Percentiles rank a stretch among this genome's conserved stretches.
These are phyloP conservation scores for Cherax destructor DNA, from an alignment of 1,140 invertebrate genomes.

Conservation along the genomic window DNA sequence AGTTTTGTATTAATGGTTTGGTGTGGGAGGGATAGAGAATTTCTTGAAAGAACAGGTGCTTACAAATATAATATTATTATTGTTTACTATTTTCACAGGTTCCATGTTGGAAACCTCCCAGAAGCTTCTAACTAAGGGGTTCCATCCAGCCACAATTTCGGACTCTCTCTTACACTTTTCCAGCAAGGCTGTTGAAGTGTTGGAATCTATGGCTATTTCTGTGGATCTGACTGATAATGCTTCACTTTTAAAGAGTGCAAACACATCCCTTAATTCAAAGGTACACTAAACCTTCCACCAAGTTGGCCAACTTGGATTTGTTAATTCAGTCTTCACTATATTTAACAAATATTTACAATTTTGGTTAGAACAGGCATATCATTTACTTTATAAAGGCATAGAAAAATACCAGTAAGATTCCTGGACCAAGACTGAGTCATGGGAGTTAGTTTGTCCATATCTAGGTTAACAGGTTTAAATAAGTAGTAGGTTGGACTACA, in stretches of 20 bases:
- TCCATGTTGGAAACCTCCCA: conserved; percentile 95
- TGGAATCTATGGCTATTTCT: conserved; percentile 89
- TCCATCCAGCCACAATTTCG: conserved; percentile 98
- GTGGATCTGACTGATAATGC: conserved; percentile 92
- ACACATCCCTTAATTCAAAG: conserved; percentile 98
- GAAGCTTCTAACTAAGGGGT: conserved; percentile 93
- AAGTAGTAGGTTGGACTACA: no score
- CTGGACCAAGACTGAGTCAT: no score
- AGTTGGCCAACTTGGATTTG: neutral
- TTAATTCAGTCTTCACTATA: neutral
- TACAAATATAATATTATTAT: no score
- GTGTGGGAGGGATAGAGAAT: no score
- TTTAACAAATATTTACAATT: neutral
- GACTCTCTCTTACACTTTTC: conserved; percentile 97
- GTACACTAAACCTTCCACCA: conserved; percentile 75
- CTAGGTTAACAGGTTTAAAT: no score
- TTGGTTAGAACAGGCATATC: neutral
- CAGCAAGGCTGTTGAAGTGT: conserved; percentile 88
- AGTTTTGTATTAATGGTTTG: no score
- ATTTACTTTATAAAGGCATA: neutral
- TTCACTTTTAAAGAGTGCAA: conserved; percentile 93
- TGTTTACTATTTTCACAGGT: conserved; percentile 81
- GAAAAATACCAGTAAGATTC: no score
- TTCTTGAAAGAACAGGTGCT: no score
- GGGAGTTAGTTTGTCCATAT: no score